Percentiles rank a stretch among this genome's conserved stretches.
These are phyloP conservation scores for Apostichopus leukothele DNA, from an alignment of 53 echinoderm and acorn worm genomes.

Conservation along the genomic window DNA sequence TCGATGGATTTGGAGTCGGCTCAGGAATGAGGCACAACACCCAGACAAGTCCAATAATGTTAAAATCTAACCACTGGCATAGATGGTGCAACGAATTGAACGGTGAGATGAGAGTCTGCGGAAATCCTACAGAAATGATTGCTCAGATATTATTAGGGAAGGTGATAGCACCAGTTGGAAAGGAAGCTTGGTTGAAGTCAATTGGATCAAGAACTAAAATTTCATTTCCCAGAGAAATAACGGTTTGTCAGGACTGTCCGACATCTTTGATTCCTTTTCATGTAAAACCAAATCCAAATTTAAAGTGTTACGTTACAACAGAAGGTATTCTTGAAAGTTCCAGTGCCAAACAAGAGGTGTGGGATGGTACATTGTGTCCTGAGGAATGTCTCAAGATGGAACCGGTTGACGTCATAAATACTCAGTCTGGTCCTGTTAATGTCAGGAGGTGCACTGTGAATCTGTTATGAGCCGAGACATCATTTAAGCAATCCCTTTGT, in stretches of 20 bases:
- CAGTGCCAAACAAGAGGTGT: background rate
- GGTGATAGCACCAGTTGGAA: constrained; percentile 14
- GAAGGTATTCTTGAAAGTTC: background rate
- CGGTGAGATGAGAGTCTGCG: constrained; percentile 29
- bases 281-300: background rate
- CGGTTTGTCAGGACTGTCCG: background rate
- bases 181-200: background rate
- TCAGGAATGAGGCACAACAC: constrained; percentile 23
- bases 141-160: constrained; percentile 10
- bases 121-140: constrained; percentile 31
- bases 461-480: too few relatives aligned
- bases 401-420: background rate
- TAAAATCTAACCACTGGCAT: constrained; percentile 13
- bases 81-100: constrained; percentile 20
- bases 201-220: too few relatives aligned
- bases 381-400: background rate
- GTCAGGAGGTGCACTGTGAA: background rate
- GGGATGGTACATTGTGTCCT: constrained; percentile 5
- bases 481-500: too few relatives aligned
- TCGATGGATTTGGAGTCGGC: background rate
- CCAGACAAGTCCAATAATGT: background rate
- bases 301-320: background rate
- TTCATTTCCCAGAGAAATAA: background rate
- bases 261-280: background rate
- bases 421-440: constrained; percentile 8